A percentile compares a stretch with the other conserved stretches of the same genome.
These are phyloP conservation scores for Embidobia sp. DNA, from an alignment of 2,888 invertebrate species.

Conservation along the genomic window DNA sequence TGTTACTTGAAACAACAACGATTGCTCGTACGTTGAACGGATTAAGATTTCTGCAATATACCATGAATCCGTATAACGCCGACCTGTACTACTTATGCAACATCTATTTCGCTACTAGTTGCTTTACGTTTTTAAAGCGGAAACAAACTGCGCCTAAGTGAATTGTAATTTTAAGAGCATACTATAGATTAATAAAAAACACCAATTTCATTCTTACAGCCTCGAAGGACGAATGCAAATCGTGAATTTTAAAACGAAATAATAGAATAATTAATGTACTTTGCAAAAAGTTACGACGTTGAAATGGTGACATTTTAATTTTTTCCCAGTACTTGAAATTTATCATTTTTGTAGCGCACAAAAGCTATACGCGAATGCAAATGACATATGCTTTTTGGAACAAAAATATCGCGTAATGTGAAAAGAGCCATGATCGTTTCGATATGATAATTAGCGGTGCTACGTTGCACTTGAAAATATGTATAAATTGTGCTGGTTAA, in stretches of 20 bases:
- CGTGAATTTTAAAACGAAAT: background rate
- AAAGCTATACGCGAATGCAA: constrained; percentile 36
- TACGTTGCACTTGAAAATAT: constrained; percentile 6
- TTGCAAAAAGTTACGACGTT: background rate
- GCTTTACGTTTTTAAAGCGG: background rate
- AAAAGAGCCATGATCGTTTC: constrained; percentile 13
- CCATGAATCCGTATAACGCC: constrained; percentile 31
- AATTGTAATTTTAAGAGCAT: background rate
- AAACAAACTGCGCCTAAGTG: background rate
- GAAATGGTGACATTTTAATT: constrained; percentile 9
- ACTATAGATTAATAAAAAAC: constrained; percentile 3
- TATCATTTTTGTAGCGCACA: constrained; percentile 16
- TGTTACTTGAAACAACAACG: background rate
- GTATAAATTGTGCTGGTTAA: constrained; percentile 13
- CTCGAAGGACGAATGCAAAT: too few species aligned
- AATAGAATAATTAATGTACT: constrained; percentile 2
- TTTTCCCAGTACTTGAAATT: constrained; percentile 11
- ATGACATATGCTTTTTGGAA: constrained; percentile 27
- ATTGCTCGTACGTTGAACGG: constrained; percentile 5
- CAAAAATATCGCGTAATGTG: constrained; percentile 22
- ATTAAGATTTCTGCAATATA: constrained; percentile 13
- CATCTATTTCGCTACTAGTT: constrained; percentile 5
- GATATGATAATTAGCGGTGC: constrained; percentile 30
- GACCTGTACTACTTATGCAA: constrained; percentile 33
- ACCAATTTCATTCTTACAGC: background rate